Evolutionary conservation across 2,888 invertebrate genomes (phyloP), one percentile per base, ranked within the genome.

Genomic region (Galerucella nymphaeae): DNA sequence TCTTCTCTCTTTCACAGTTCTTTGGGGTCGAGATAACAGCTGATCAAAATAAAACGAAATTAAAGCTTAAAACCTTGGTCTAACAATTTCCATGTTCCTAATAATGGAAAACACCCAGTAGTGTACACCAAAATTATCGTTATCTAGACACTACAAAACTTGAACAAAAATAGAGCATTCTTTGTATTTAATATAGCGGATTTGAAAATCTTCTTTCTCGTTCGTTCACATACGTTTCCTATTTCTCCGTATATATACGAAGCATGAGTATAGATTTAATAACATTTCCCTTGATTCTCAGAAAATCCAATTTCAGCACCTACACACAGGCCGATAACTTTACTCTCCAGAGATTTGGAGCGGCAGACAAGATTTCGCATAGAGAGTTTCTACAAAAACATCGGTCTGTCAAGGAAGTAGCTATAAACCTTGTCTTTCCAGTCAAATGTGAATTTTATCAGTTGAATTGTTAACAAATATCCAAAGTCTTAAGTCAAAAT

Each of bases 231-330:
- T 38, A 57, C 57, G 11, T 23, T 42, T 38, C 30, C 67, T 16
- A n/a, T 23, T 48, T 18, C 58, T 42, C 59, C 53, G 16, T 61
- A 68, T 20, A 59, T 61, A 30, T 61, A 67, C 48, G 42, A 42
- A 48, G 63, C 57, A 64, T 70, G 55, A 70, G 70, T 63, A 64
- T 57, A 48, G 63, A 63, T 70, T 70, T 70, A 70, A 70, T 70
- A 70, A 70, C 70, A 70, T 70, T 69, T 64, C 63, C 63, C 63
- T 55, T 70, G 55, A 55, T 64, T 70, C 63, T 69, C 63, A 18
- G 50, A 30, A 57, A 70, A 70, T 70, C 70, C 70, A 70, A 70
- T 70, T 70, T 70, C 63, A 16, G 57, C 57, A 70, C 57, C 70
- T 57, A 45, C 57, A 69, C 38, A 62, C 69, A 62, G 69, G 38